Percentiles rank a stretch among this genome's conserved stretches.
Evolutionary conservation across 1,140 invertebrate species (phyloP).

Genomic region (Euglossa dilemma): DNA sequence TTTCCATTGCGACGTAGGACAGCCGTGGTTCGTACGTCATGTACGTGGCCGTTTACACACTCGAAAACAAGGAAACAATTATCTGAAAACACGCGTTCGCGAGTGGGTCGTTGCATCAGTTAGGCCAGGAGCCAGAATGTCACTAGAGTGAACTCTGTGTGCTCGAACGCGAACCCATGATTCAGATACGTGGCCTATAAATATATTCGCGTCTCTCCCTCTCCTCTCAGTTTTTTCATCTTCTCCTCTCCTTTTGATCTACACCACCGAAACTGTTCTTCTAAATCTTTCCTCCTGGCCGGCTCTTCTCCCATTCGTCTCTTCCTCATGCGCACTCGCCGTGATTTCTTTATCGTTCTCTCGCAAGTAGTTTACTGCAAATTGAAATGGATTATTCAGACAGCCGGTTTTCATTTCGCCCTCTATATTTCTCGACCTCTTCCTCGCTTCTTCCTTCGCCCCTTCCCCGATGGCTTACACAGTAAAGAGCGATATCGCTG

Average conservation of each 20-base stretch:
- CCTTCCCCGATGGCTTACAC: not conserved
- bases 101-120: not conserved
- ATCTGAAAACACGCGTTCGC: not conserved
- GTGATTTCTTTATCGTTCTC: slow-evolving; percentile 35
- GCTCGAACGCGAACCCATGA: slow-evolving; percentile 34
- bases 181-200: slow-evolving; percentile 31
- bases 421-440: slow-evolving; percentile 39
- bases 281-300: slow-evolving; percentile 2
- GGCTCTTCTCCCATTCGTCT: not conserved
- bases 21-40: no score
- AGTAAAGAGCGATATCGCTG: slow-evolving; percentile 57
- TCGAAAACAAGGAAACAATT: no score
- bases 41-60: no score
- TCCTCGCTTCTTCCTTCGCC: not conserved
- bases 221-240: not conserved
- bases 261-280: not conserved
- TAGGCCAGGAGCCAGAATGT: slow-evolving; percentile 24
- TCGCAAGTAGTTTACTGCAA: slow-evolving; percentile 77
- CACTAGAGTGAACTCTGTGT: slow-evolving; percentile 24
- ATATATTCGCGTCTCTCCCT: slow-evolving; percentile 3
- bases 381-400: slow-evolving; percentile 79
- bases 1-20: no score
- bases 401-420: slow-evolving; percentile 70
- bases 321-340: not conserved
- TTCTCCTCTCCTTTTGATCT: slow-evolving; percentile 1